Base-by-base conservation (phyloP, 1,140 invertebrate genomes). In the Microplitis demolitor region DNA sequence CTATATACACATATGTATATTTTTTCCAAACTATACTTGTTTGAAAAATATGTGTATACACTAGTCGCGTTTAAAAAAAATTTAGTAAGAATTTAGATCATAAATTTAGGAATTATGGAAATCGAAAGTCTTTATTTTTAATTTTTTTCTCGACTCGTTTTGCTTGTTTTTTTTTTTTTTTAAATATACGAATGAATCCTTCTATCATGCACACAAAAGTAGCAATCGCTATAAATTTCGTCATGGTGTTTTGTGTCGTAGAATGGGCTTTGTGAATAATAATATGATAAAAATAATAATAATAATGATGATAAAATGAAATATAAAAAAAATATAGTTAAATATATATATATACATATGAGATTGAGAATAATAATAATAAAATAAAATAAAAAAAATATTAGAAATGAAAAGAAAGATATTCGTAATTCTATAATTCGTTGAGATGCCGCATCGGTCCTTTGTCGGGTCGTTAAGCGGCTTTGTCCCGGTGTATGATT, bases 401-500 rank as follows among this genome's bases (percentile, higher is more conserved):
- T 13, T 13, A 60, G 60, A 66, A 60, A 62, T 34, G 61, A 73
- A 74, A 61, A 69, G 77, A 78, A 78, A 76, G 76, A 78, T 83
- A 83, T 83, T 83, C 78, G 79, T 82, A 82, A 84, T 84, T 84
- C 81, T 82, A 83, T 83, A 83, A 83, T 83, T 84, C 83, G 82
- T 80, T 76, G 78, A 80, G 81, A 79, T 79, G 76, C 77, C 77
- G 78, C 76, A 60, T 75, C 16, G 76, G 74, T 75, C 79, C 83
- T 86, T 86, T 86, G 84, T 86, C 84, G 84, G 84, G 78, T 85
- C 83, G 84, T 85, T 86, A 86, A 86, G 84, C 84, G 78, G 82
- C 82, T 85, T 86, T 86, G 84, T 84, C 83, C 80, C 73, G 74
- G 61, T 64, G 66, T 71, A 81, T 86, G 84, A 86, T 86, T 85